Percentiles rank a stretch among this genome's conserved stretches.
These are phyloP conservation scores for Pycnonotus jocosus DNA, from an alignment of 2,113 vertebrate species.

Conservation along the genomic window DNA sequence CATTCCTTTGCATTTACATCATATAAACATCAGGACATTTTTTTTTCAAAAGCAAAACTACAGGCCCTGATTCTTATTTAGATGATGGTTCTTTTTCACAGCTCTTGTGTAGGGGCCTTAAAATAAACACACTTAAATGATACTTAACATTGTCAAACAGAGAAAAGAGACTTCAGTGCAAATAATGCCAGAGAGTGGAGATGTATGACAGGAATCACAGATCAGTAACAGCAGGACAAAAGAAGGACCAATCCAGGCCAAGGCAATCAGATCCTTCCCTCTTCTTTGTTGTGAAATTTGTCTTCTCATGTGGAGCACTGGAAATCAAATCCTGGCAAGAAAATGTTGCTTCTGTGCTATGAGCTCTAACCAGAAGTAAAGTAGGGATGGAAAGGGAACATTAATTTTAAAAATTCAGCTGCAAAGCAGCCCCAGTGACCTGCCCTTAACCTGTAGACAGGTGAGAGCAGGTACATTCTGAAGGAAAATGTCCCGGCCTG, in stretches of 20 bases:
- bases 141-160: constrained; percentile 41
- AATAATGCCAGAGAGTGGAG: background rate
- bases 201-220: background rate
- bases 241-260: background rate
- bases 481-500: background rate
- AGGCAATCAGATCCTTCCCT: background rate
- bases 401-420: background rate
- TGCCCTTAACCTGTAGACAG: background rate
- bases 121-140: constrained; percentile 42
- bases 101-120: background rate
- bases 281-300: background rate
- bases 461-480: background rate
- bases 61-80: background rate
- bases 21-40: background rate
- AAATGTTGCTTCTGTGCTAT: background rate
- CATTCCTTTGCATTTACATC: background rate
- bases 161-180: background rate
- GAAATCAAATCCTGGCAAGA: background rate
- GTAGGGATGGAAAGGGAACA: background rate
- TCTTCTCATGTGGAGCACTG: background rate
- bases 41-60: background rate
- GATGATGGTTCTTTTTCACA: background rate
- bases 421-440: background rate
- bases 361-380: background rate
- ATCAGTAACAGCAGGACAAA: background rate